These are phyloP conservation scores for Todus mexicanus DNA, from an alignment of 2,797 vertebrate species.

Conservation along the genomic window DNA sequence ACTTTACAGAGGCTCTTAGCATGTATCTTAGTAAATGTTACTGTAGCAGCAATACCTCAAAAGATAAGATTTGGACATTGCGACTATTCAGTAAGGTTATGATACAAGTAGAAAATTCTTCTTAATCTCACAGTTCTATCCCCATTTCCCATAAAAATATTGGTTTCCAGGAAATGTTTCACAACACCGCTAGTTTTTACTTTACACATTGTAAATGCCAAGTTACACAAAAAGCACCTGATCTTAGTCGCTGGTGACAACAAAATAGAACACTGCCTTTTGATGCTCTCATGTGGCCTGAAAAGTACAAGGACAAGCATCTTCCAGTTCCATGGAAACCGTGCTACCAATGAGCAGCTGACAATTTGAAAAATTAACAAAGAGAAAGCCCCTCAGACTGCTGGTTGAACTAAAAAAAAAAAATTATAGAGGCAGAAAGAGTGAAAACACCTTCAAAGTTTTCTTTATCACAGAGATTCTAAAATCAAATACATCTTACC, in stretches of 20 bases:
- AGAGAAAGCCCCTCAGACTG: not conserved
- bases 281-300: not conserved
- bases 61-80: not conserved
- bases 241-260: not conserved
- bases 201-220: not conserved
- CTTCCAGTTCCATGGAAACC: not conserved
- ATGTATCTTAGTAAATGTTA: not conserved
- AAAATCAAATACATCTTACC: constrained; percentile 58
- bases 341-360: not conserved
- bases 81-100: not conserved
- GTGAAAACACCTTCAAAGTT: not conserved
- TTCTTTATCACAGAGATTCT: not conserved
- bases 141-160: not conserved
- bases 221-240: not conserved
- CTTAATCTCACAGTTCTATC: not conserved
- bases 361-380: not conserved
- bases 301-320: not conserved
- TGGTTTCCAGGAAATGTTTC: not conserved
- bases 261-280: not conserved
- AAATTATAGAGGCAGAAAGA: not conserved
- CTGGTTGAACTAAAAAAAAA: not conserved
- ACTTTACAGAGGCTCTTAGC: not conserved
- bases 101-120: not conserved
- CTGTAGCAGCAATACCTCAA: not conserved
- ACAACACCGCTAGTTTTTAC: not conserved